Base-by-base conservation (phyloP, 2,888 invertebrate genomes). In the Cabera pusaria region DNA sequence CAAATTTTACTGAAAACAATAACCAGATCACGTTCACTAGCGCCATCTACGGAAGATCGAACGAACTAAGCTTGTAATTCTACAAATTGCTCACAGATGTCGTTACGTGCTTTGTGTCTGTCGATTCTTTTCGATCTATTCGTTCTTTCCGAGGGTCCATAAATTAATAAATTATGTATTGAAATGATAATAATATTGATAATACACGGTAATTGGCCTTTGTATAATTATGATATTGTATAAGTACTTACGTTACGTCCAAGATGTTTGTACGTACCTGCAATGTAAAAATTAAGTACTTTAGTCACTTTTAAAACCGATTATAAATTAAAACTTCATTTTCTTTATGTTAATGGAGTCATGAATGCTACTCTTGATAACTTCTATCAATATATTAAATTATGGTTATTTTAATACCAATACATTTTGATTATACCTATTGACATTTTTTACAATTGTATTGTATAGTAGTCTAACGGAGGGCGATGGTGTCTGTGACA, bases 251-350 rank as follows among this genome's bases (percentile, higher is more conserved):
- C 65, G 40, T 11, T 44, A 45, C 38, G 44, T 47, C 22, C 23
- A 29, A 40, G 46, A 49, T 40, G 5, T 14, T 8, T 20, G 49
- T 56, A 74, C 79, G 45, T 79, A 79, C 78, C 78, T 79, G 79
- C 23, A 76, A 78, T 41, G 52, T 50, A 51, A 51, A 17, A 47
- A 18, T 42, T 1, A 2, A 26, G 6, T 16, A 6, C 3, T 16
- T 18, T 8, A 12, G n/a, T n/a, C n/a, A n/a, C n/a, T n/a, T n/a
- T n/a, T n/a, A n/a, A n/a, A n/a, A n/a, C n/a, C n/a, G n/a, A n/a
- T n/a, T n/a, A n/a, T n/a, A n/a, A n/a, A n/a, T n/a, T n/a, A n/a
- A n/a, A n/a, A n/a, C n/a, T n/a, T n/a, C n/a, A n/a, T n/a, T n/a
- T n/a, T n/a, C n/a, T n/a, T n/a, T n/a, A n/a, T n/a, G n/a, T n/a